A percentile compares a stretch with the other conserved stretches of the same genome.
phyloP scores from a whole-genome alignment of 2,113 vertebrate genomes.

The Chlamydotis undulata region DNA sequence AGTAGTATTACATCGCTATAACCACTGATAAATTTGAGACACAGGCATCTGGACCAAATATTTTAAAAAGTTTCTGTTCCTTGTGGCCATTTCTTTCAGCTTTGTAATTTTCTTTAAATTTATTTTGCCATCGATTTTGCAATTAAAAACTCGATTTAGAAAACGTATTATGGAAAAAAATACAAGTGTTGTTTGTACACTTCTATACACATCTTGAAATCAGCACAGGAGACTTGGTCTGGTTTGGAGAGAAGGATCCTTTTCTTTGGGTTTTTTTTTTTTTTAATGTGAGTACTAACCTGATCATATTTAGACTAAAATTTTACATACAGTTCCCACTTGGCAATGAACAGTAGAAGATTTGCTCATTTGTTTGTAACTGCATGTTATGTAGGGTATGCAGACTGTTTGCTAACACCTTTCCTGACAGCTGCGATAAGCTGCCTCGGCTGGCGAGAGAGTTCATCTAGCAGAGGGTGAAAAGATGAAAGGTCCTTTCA shows the following conservation, averaged over 20 bases:
- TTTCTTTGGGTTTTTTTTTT: background rate
- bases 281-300: background rate
- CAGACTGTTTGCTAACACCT: conserved; percentile 34
- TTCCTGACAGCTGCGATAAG: conserved; percentile 35
- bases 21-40: background rate
- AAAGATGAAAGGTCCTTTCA: conserved; percentile 2
- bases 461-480: background rate
- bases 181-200: background rate
- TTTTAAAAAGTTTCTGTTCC: background rate
- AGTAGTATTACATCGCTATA: background rate
- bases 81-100: background rate
- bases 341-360: background rate
- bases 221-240: background rate
- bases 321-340: background rate
- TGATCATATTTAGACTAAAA: background rate
- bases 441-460: background rate
- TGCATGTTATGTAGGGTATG: background rate
- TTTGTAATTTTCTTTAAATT: background rate
- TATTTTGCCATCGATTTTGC: background rate
- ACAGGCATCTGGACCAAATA: background rate
- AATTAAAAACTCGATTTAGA: background rate
- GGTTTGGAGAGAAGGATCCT: background rate
- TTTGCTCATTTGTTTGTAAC: background rate
- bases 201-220: background rate
- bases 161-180: background rate